These are phyloP conservation scores for Crocidura indochinensis DNA, from an alignment of 2,797 vertebrate species.

Conservation along the genomic window DNA sequence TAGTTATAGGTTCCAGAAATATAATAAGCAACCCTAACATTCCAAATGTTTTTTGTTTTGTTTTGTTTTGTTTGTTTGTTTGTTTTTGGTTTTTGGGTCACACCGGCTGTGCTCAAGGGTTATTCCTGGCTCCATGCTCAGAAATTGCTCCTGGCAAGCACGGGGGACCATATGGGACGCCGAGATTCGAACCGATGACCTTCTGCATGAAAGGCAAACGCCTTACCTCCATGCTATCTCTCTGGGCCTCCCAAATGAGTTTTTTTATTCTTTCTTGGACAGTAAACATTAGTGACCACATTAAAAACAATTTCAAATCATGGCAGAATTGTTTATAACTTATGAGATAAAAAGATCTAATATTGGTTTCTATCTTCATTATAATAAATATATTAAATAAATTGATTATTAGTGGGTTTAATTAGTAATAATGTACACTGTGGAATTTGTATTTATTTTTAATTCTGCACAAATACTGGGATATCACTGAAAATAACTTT, in stretches of 20 bases:
- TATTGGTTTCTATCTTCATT: slow-evolving; percentile 31
- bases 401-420: background rate
- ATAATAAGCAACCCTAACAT: background rate
- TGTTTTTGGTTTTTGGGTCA: too few species aligned
- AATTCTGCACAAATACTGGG: background rate
- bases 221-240: too few species aligned
- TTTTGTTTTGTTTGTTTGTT: too few species aligned
- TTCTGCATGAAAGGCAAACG: too few species aligned
- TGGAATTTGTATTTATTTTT: slow-evolving; percentile 48
- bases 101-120: too few species aligned
- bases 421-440: slow-evolving; percentile 17
- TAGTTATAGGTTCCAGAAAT: background rate
- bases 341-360: background rate
- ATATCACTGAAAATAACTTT: background rate
- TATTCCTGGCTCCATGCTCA: too few species aligned
- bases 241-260: too few species aligned
- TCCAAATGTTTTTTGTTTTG: too few species aligned
- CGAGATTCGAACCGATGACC: too few species aligned
- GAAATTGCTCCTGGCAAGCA: too few species aligned
- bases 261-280: background rate
- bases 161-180: too few species aligned
- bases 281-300: background rate
- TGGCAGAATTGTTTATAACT: background rate
- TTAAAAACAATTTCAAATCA: slow-evolving; percentile 17
- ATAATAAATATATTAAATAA: slow-evolving; percentile 12